Conservation (phyloP, 2,888 invertebrate genomes). For the Mantis religiosa region DNA sequence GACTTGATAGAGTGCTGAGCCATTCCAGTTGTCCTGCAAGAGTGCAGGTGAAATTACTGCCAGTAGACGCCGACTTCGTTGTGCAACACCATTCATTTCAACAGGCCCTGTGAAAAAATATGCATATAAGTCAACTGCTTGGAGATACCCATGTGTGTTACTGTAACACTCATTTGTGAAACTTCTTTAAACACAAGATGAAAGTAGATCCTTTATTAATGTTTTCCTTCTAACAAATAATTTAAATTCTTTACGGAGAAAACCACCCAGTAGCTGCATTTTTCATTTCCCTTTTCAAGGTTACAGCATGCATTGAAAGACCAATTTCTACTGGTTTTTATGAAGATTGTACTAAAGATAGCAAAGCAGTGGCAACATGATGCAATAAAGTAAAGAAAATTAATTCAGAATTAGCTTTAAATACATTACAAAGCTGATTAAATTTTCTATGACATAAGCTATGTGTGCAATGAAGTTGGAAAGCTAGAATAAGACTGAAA, state of each 20-base stretch:
- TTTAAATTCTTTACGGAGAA: too few species aligned
- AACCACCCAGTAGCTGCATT: too few species aligned
- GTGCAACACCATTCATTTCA: constrained; percentile 10
- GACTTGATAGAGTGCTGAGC: constrained; percentile 43
- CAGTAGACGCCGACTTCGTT: constrained; percentile 43
- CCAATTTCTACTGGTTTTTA: not conserved
- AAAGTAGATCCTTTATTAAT: too few species aligned
- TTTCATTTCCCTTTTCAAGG: not conserved
- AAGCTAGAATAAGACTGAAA: too few species aligned
- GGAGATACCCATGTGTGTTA: too few species aligned
- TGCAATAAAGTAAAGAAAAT: not conserved
- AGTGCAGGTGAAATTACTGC: constrained; percentile 49
- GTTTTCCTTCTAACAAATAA: too few species aligned
- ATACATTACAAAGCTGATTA: not conserved
- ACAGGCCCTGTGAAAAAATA: constrained; percentile 14
- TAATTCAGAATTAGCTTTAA: not conserved
- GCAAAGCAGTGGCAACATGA: not conserved
- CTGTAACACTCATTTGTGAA: too few species aligned
- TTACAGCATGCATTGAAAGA: not conserved
- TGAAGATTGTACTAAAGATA: not conserved
- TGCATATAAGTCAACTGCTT: not conserved
- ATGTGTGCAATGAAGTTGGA: too few species aligned
- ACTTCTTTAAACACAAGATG: too few species aligned
- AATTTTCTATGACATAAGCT: too few species aligned
- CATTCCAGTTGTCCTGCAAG: constrained; percentile 48